Evolutionary conservation across 2,888 invertebrate species (phyloP), one percentile per base, ranked within the genome.

Genomic region (Oxyteleia sp.): DNA sequence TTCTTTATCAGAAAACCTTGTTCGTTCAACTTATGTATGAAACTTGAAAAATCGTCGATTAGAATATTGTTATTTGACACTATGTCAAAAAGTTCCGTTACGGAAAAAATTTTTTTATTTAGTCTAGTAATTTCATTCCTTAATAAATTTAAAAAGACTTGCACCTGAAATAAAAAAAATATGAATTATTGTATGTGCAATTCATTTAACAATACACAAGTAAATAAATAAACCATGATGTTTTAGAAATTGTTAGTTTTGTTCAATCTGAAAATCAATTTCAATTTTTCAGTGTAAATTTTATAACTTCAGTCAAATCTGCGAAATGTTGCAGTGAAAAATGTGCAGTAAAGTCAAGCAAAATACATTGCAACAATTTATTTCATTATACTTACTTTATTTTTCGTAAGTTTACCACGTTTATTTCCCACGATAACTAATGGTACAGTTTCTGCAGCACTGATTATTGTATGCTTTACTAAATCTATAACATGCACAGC

Each of bases 1-100:
- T 97, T 98, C 90, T 98, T 96, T 84, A 99, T 94, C 84, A 99
- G 94, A 93, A 96, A 97, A 8, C 98, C 98, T 92, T 98, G 97
- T 88, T 96, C 94, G 92, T 99, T 98, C 87, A 98, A 95, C 35
- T 96, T 95, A 85, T 96, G 95, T 63, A 99, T 94, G 55, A 98
- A 94, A 84, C 95, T 95, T 55, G 94, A 94, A 84, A 97, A 95
- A 89, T 96, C 96, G 0, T 95, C 94, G 41, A 94, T 93, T 0
- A 95, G 92, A 43, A 98, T 94, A 1, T 96, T 96, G 0, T 95
- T 95, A 5, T 95, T 94, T 87, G 94, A 94, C 23, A 96, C 96
- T 66, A 98, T 94, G 89, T 96, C 95, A 90, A 96, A 95, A 88
- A 99, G 94, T 93, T 98, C 98, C 64, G 95, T 95, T 66, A 95